Percentiles rank a stretch among this genome's conserved stretches.
phyloP scores from a whole-genome alignment of 2,888 invertebrate species.

The Stenotaenia linearis region DNA sequence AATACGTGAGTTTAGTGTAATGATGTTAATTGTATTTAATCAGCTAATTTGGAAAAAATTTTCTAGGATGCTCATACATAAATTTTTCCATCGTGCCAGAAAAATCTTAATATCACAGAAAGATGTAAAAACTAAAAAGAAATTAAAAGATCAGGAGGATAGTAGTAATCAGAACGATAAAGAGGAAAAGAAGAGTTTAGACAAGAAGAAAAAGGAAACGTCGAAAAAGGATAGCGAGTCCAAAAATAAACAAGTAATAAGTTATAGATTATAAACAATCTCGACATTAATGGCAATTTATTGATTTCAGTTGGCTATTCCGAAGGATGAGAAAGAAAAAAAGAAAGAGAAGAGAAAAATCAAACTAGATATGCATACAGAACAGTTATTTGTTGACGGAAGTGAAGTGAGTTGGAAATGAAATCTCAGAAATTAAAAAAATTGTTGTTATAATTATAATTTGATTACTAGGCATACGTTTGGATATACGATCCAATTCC shows the following conservation, averaged over 20 bases:
- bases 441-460: not conserved
- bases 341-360: slow-evolving; percentile 80
- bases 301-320: not conserved
- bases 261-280: not conserved
- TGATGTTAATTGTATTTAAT: not conserved
- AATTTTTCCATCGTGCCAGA: slow-evolving; percentile 90
- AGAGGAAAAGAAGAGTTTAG: slow-evolving; percentile 42
- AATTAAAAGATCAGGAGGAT: slow-evolving; percentile 48
- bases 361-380: slow-evolving; percentile 93
- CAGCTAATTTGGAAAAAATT: not conserved
- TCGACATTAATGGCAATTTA: not conserved
- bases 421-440: no score
- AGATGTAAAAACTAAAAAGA: slow-evolving; percentile 52
- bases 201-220: slow-evolving; percentile 52
- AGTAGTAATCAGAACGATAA: slow-evolving; percentile 40
- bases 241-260: slow-evolving; percentile 32
- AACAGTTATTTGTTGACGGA: slow-evolving; percentile 85
- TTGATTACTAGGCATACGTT: slow-evolving; percentile 64
- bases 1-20: slow-evolving; percentile 52
- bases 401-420: slow-evolving; percentile 55
- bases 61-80: slow-evolving; percentile 73
- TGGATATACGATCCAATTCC: slow-evolving; percentile 98
- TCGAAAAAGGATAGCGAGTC: slow-evolving; percentile 11
- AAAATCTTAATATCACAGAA: slow-evolving; percentile 72
- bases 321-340: slow-evolving; percentile 48